These are phyloP conservation scores for Thymelicus acteon DNA, from an alignment of 2,888 invertebrate genomes.

Conservation along the genomic window DNA sequence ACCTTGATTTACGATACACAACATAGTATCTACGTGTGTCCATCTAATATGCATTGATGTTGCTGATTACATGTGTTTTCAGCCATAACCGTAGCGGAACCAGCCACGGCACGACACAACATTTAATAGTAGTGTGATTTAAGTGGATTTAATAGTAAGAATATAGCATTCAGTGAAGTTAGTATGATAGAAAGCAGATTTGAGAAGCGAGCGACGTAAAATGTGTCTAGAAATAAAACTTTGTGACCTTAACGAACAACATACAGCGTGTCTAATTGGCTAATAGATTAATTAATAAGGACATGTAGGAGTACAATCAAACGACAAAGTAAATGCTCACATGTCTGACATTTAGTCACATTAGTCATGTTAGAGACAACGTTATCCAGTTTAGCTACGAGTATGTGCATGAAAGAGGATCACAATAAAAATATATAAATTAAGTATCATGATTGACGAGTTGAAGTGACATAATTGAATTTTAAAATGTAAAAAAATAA, in stretches of 20 bases:
- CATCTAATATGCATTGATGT: background rate
- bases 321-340: constrained; percentile 12
- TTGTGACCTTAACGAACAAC: constrained; percentile 25
- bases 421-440: too few relatives aligned
- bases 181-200: background rate
- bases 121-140: background rate
- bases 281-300: constrained; percentile 36
- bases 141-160: background rate
- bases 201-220: background rate
- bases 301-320: constrained; percentile 21
- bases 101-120: background rate
- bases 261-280: constrained; percentile 25
- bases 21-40: background rate
- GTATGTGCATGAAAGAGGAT: too few relatives aligned
- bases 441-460: too few relatives aligned
- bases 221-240: constrained; percentile 5
- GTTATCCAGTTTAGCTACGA: background rate
- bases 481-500: too few relatives aligned
- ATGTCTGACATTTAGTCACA: constrained; percentile 9
- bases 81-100: constrained; percentile 10
- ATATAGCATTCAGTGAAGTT: background rate
- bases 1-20: background rate
- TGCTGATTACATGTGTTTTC: constrained; percentile 4
- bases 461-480: too few relatives aligned
- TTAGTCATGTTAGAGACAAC: background rate